Evolutionary conservation across 2,888 invertebrate species (phyloP), one percentile per base, ranked within the genome.

Genomic region (Paralinhomoeus sp.): DNA sequence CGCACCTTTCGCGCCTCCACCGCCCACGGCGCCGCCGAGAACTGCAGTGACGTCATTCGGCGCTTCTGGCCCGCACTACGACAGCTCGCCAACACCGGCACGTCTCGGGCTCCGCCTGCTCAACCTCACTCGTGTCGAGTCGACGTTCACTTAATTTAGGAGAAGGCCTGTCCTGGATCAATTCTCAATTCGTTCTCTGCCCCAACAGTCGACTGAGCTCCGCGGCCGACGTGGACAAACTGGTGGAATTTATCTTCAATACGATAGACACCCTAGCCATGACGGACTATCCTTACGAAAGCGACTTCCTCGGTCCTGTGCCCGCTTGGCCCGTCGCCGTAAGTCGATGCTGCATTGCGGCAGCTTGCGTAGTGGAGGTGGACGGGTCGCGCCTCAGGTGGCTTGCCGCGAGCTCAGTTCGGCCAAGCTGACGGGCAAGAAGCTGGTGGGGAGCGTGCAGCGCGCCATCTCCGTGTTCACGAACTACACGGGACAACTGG

Each of bases 241-340:
- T 87, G 17, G 69, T 78, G 49, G 71, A 73, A 36, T 87, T 77
- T 72, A 64, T 89, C 2, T 59, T 65, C 31, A 73, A 76, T 48
- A 72, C 79, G 51, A 82, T 79, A 61, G 72, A 72, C 12, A 77
- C 78, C 54, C 63, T 89, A 49, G 87, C 85, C 0, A 91, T 91
- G 89, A 77, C 78, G 18, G 80, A 97, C 67, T 97, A 93, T 64
- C 91, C 93, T 0, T 93, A 87, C 62, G 67, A 77, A 1, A 74
- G 78, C 1, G 73, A 74, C 55, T 93, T 93, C 63, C 66, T 93
- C 41, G 46, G 45, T 9, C 63, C 65, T 20, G 56, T 93, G 23
- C 89, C 91, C 0, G 81, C 75, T 0, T 72, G 80, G 64, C 91
- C 91, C 0, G 77, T 91, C 43, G 65, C 67, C 56, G 74, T 72